phyloP scores from a whole-genome alignment of 2,113 vertebrate genomes.

The Hoplias malabaricus region DNA sequence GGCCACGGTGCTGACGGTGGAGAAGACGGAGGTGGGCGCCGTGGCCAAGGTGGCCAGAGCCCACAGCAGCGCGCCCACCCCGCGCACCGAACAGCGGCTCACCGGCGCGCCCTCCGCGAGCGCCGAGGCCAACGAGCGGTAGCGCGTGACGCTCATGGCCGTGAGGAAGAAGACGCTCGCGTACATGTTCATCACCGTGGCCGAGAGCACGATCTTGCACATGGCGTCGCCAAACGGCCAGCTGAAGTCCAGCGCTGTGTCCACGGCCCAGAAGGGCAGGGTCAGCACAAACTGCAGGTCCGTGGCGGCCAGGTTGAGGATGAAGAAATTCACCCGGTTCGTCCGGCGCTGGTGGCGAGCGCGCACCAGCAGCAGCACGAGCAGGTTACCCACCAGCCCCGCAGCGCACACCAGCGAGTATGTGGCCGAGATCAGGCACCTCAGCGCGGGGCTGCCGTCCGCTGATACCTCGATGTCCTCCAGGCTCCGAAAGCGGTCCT shows the following conservation, averaged over 20 bases:
- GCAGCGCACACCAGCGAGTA: slow-evolving; percentile 70
- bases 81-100: slow-evolving; percentile 54
- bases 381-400: slow-evolving; percentile 67
- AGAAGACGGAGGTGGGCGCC: slow-evolving; percentile 68
- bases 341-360: slow-evolving; percentile 57
- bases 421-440: slow-evolving; percentile 64
- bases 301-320: slow-evolving; percentile 71
- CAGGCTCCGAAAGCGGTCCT: slow-evolving; percentile 58
- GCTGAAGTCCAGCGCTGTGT: slow-evolving; percentile 75
- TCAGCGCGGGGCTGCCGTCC: slow-evolving; percentile 62
- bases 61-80: slow-evolving; percentile 65
- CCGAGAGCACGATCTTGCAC: slow-evolving; percentile 73
- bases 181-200: slow-evolving; percentile 77
- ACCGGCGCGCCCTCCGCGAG: slow-evolving; percentile 55
- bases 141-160: slow-evolving; percentile 73
- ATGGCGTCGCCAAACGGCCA: slow-evolving; percentile 76
- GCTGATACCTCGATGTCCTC: slow-evolving; percentile 68
- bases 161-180: slow-evolving; percentile 76
- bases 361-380: slow-evolving; percentile 71
- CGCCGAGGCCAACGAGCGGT: slow-evolving; percentile 65
- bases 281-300: slow-evolving; percentile 75
- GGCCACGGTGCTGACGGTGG: slow-evolving; percentile 64
- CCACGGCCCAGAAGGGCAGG: slow-evolving; percentile 76
- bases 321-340: slow-evolving; percentile 70
- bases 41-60: slow-evolving; percentile 68